Conservation (phyloP, 2,888 invertebrate species). For the Coremacera marginata region DNA sequence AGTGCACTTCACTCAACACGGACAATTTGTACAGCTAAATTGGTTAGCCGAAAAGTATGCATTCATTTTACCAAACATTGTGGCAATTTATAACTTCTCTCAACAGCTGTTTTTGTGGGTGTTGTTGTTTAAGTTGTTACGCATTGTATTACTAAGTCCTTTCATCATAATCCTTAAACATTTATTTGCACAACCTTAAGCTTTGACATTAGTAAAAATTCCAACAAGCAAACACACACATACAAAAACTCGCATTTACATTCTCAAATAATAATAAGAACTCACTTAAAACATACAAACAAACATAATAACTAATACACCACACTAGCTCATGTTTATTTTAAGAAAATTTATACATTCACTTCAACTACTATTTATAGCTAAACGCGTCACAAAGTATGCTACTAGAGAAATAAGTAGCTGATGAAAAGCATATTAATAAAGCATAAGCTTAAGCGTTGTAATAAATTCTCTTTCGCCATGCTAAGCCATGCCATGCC, state of each 20-base stretch:
- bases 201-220: too few relatives aligned
- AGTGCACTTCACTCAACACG: background rate
- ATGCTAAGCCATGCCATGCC: background rate
- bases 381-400: background rate
- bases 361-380: constrained; percentile 5
- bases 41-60: too few relatives aligned
- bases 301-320: too few relatives aligned
- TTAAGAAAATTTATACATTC: constrained; percentile 24
- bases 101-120: too few relatives aligned
- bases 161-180: too few relatives aligned
- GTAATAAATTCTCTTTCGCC: constrained; percentile 32
- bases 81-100: too few relatives aligned
- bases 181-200: too few relatives aligned
- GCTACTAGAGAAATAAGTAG: background rate
- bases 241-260: constrained; percentile 10
- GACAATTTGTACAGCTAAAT: background rate
- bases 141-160: too few relatives aligned
- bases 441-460: constrained; percentile 36
- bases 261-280: background rate
- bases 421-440: constrained; percentile 36
- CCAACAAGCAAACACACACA: background rate
- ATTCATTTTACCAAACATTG: too few relatives aligned
- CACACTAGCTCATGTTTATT: constrained; percentile 19
- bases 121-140: too few relatives aligned
- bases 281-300: background rate